Evolutionary conservation across 2,797 vertebrate species (phyloP), one percentile per base, ranked within the genome.

Genomic region (Spheniscus humboldti): DNA sequence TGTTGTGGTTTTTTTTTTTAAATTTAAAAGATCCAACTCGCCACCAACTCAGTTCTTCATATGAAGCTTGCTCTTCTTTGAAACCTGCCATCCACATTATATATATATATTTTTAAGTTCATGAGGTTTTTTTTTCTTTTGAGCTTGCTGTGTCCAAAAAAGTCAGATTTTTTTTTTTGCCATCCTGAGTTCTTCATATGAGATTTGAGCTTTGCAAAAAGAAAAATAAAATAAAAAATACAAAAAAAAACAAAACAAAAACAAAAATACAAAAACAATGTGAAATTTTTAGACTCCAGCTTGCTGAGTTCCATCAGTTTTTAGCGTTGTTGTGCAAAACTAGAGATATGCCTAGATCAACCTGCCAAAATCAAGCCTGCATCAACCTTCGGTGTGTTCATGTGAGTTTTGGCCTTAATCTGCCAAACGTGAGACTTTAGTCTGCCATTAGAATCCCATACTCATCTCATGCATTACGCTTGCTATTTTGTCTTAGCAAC

Each of bases 381-480:
- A 98, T 98, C 98, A 98, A 98, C 98, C 98, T 98, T 98, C 97
- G 96, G 96, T 98, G 97, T 98, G 97, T 97, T 98, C 98, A 97
- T 98, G 97, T 97, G 97, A 98, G 96, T 97, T 98, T 98, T 97
- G 97, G 98, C 97, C 97, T 98, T 97, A 97, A 90, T 98, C 97
- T 98, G 98, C 98, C 98, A 98, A 99, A 98, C 95, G 98, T 98
- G 99, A 98, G 98, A 99, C 98, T 98, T 97, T 97, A 98, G 98
- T 98, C 98, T 99, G 98, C 98, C 98, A 98, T 99, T 98, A 97
- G 98, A 97, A 98, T 98, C 97, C 98, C 99, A 99, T 98, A 97
- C 96, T 99, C 99, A 99, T 99, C 98, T 99, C 99, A 99, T 99
- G 98, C 98, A 98, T 98, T 98, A 97, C 98, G 98, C 98, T 99